Evolutionary conservation across 2,113 vertebrate genomes (phyloP).

Genomic region (Heterochromis multidens): DNA sequence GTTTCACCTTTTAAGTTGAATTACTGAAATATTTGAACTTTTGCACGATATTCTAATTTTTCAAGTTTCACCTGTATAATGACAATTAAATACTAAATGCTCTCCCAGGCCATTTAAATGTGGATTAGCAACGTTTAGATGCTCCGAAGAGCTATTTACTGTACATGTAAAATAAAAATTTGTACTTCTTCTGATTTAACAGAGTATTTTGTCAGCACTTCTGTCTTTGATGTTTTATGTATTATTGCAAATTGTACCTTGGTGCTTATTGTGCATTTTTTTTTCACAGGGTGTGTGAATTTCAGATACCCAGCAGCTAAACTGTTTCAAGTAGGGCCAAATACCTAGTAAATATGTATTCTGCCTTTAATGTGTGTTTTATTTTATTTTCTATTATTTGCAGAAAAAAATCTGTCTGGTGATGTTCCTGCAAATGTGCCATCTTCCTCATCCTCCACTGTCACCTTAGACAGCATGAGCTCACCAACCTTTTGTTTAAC

Average conservation of each 20-base stretch:
- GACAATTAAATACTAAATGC: no score
- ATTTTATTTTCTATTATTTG: accelerated
- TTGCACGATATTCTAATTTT: no score
- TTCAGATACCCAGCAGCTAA: background rate
- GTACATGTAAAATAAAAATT: no score
- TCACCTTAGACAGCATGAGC: background rate
- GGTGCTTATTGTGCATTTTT: background rate
- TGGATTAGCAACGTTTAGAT: no score
- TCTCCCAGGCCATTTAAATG: no score
- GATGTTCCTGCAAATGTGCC: background rate
- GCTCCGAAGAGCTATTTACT: no score
- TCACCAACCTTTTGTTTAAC: background rate
- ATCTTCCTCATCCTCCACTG: background rate
- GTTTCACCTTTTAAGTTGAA: no score
- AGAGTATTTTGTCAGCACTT: background rate
- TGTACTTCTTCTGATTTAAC: no score
- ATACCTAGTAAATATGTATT: background rate
- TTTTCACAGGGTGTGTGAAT: background rate
- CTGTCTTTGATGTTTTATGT: background rate
- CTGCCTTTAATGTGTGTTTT: background rate
- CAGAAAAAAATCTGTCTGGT: background rate
- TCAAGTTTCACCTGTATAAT: no score
- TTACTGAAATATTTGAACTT: no score
- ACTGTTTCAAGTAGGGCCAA: background rate
- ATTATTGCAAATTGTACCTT: background rate